Base-by-base conservation (phyloP, 2,113 vertebrate genomes). In the Pycnonotus jocosus region DNA sequence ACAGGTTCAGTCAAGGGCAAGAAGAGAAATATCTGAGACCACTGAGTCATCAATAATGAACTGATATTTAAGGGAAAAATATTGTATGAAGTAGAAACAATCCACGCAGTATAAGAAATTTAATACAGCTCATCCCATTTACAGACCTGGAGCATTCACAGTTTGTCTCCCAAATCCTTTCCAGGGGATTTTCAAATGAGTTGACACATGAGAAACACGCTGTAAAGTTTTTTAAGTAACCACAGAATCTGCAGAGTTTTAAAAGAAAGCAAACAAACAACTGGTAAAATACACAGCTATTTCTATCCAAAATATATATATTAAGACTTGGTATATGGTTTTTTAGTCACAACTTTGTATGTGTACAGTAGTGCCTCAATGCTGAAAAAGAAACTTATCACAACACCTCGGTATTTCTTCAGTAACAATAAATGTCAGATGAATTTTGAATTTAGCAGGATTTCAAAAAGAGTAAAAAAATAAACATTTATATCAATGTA, bases 401-500 rank as follows among this genome's bases (percentile, higher is more conserved):
- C 8, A 66, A 31, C 1, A 2, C 10, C 40, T 31, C 13, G 5
- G 3, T 60, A 37, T 66, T 80, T 73, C 19, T 83, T 86, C 5
- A 69, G n/a, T 30, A 45, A 6, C n/a, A 71, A 69, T 28, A 78
- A 86, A 69, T 17, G 8, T 25, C 28, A 71, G n/a, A 18, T n/a
- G 19, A 86, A 28, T 37, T 71, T 30, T 42, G 10, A 77, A 71
- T 84, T 82, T 44, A 27, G 11, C 9, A 68, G 42, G 12, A 66
- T 54, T 80, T 86, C 40, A 27, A 76, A 80, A 65, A 62, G 3
- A 51, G 2, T 42, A 54, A 73, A 70, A 48, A 48, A 45, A 27
- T 4, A 51, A 35, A 23, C 1, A 47, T 28, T 24, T 16, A 51
- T 23, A 28, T 0, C 0, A 0, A 53, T 45, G 5, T 27, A 72